These are phyloP conservation scores for Pasiphila rectangulata DNA, from an alignment of 2,888 invertebrate species.

Conservation along the genomic window DNA sequence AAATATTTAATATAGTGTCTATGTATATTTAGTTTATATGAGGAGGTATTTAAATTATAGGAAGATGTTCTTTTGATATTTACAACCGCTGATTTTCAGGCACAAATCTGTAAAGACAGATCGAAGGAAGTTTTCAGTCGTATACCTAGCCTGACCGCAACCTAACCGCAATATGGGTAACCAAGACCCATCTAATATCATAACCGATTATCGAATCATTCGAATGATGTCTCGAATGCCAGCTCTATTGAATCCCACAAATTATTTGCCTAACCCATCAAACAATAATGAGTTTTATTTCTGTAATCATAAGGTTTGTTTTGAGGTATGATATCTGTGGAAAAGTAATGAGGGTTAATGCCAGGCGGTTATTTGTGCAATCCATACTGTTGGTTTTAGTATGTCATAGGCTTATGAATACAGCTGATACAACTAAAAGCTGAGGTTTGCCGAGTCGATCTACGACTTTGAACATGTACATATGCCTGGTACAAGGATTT, in stretches of 20 bases:
- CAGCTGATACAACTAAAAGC: slow-evolving; percentile 1
- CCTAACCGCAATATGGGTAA: slow-evolving; percentile 33
- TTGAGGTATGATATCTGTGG: slow-evolving; percentile 33
- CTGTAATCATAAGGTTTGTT: slow-evolving; percentile 30
- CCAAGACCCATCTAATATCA: slow-evolving; percentile 56
- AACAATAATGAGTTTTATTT: slow-evolving; percentile 29
- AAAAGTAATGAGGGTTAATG: slow-evolving; percentile 72
- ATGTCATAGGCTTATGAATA: slow-evolving; percentile 19
- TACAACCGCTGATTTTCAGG: too few relatives aligned
- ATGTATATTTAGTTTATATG: too few relatives aligned
- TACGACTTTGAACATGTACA: too few relatives aligned
- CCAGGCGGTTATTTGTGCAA: slow-evolving; percentile 69
- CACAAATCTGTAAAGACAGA: too few relatives aligned
- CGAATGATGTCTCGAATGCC: slow-evolving; percentile 54
- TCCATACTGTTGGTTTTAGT: slow-evolving; percentile 73
- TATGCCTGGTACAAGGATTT: too few relatives aligned
- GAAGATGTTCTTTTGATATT: too few relatives aligned
- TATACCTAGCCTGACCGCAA: too few relatives aligned
- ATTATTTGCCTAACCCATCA: slow-evolving; percentile 35
- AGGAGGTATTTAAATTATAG: too few relatives aligned
- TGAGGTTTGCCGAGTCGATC: not conserved
- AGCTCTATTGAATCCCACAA: slow-evolving; percentile 49
- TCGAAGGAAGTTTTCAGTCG: too few relatives aligned
- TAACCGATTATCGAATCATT: slow-evolving; percentile 65
- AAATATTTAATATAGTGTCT: too few relatives aligned